These are phyloP conservation scores for Sitobion miscanthi DNA, from an alignment of 1,140 invertebrate genomes.

Conservation along the genomic window DNA sequence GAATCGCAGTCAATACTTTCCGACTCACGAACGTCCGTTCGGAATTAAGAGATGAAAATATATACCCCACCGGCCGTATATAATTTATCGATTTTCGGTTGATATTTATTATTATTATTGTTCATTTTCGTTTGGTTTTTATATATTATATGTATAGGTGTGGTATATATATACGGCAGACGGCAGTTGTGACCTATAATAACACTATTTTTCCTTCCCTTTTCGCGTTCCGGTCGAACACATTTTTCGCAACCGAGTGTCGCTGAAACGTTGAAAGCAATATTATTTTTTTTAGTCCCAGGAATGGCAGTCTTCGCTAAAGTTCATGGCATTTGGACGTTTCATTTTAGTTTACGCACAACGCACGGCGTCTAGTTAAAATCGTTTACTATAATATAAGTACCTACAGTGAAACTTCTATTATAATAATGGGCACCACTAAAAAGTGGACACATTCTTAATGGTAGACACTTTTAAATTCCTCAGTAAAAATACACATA, in stretches of 20 bases:
- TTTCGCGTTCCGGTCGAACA: constrained; percentile 12
- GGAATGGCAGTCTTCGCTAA: constrained; percentile 11
- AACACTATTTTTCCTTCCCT: neutral
- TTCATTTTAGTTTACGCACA: neutral
- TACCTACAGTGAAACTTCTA: neutral
- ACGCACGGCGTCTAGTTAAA: neutral
- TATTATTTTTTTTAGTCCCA: neutral
- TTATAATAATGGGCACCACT: neutral
- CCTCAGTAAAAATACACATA: too few relatives aligned
- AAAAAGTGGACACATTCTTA: neutral
- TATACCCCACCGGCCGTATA: neutral
- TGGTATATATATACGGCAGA: neutral
- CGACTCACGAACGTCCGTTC: constrained; percentile 7
- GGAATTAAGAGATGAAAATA: constrained; percentile 38
- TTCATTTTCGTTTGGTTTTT: neutral
- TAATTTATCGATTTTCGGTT: constrained; percentile 34
- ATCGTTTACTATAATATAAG: neutral
- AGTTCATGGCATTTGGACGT: constrained; percentile 38
- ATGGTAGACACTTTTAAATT: too few relatives aligned
- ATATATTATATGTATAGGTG: neutral
- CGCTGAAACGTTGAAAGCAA: constrained; percentile 3
- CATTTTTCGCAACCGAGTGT: constrained; percentile 2
- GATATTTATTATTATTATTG: constrained; percentile 29
- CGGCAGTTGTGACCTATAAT: constrained; percentile 26
- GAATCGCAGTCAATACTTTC: constrained; percentile 35